Base-by-base conservation (phyloP, 2,888 invertebrate species). In the Tholera decimalis region DNA sequence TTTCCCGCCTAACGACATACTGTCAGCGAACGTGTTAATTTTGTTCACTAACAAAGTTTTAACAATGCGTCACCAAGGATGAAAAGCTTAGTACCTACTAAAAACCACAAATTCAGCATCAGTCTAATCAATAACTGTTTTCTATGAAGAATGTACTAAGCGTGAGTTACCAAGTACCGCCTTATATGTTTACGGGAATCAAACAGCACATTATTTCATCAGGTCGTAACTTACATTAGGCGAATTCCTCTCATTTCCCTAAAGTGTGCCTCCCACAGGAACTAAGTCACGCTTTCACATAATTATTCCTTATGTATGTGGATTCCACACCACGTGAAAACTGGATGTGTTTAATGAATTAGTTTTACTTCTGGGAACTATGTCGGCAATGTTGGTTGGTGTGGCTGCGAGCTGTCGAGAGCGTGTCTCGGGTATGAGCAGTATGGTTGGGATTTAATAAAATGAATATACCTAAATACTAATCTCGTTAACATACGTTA, bases 251-350 rank as follows among this genome's bases (percentile, higher is more conserved):
- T 30, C 20, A 7, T 11, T 37, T 22, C 37, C 6, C 24, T 8
- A 30, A 30, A n/a, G n/a, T 26, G 4, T 18, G 5, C 28, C 46
- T 35, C 35, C 22, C 22, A n/a, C 37, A 39, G 46, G 26, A 46
- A 44, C 46, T 46, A 39, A 39, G 46, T 39, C 47, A 55, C 47
- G 65, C 54, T 35, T 55, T 49, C 26, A 60, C 65, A 49, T 65
- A 60, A 72, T 70, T 70, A 60, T 57, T 59, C 28, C 41, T 59
- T 59, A 72, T 60, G n/a, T n/a, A n/a, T n/a, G 53, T 30, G 53
- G 60, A 54, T 56, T 53, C 22, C 33, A 26, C 18, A 50, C 13
- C 63, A 28, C 39, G 47, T 47, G 64, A 26, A 22, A 39, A 55
- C 28, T 11, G 55, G 22, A n/a, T 35, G 28, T 41, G 22, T 54